Evolutionary conservation across 2,888 invertebrate genomes (phyloP).

Genomic region (Xanthia togata): DNA sequence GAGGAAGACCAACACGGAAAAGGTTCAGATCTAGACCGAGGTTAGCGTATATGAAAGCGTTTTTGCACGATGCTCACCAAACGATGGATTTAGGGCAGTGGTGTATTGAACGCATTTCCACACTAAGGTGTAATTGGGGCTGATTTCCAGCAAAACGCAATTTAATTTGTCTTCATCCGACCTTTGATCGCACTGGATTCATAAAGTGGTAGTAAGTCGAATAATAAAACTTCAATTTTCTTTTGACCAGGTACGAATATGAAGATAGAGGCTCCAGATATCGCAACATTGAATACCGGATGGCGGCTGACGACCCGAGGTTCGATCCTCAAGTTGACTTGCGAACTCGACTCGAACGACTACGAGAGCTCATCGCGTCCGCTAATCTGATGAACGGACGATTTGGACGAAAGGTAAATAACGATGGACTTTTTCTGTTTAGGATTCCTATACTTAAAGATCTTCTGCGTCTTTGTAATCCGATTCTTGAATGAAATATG

Average conservation of each 20-base stretch:
- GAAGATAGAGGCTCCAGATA: conserved; percentile 82
- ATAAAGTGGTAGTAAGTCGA: neutral
- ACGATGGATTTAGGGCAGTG: conserved; percentile 44
- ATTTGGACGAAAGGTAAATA: conserved; percentile 93
- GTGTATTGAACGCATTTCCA: conserved; percentile 46
- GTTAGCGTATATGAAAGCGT: conserved; percentile 62
- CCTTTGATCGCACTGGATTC: neutral
- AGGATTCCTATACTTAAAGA: neutral
- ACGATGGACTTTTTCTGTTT: neutral
- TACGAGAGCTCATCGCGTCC: conserved; percentile 91
- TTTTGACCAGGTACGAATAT: conserved; percentile 78
- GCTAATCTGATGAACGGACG: conserved; percentile 95
- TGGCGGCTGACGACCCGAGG: conserved; percentile 89
- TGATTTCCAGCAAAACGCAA: conserved; percentile 40
- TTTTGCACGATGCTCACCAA: conserved; percentile 52
- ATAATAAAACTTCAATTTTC: neutral
- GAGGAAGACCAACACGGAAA: conserved; percentile 87
- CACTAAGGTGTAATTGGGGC: neutral
- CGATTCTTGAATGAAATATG: neutral
- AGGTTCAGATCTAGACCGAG: conserved; percentile 86
- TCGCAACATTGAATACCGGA: conserved; percentile 87
- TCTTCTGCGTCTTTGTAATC: neutral
- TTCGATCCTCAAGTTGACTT: conserved; percentile 88
- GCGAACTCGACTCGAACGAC: conserved; percentile 84
- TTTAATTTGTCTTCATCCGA: neutral